Percentiles rank a stretch among this genome's conserved stretches.
phyloP scores from a whole-genome alignment of 2,888 invertebrate genomes.

The Augiades crinisus region DNA sequence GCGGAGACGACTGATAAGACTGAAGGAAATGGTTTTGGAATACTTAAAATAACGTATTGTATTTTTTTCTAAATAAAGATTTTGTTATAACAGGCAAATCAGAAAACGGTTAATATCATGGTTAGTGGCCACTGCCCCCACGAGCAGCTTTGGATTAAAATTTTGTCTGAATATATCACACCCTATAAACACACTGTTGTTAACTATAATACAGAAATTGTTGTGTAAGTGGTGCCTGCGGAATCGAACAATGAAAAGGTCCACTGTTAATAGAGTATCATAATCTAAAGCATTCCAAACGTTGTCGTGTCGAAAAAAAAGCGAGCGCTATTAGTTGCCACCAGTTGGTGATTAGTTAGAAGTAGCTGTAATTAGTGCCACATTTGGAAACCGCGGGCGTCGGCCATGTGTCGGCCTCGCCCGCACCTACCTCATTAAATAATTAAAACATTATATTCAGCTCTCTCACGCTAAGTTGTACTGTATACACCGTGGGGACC shows the following conservation, averaged over 20 bases:
- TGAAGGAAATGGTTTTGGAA: neutral
- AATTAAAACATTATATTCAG: constrained; percentile 50
- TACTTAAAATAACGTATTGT: neutral
- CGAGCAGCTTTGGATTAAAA: too few relatives aligned
- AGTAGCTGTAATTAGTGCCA: constrained; percentile 67
- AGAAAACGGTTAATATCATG: too few relatives aligned
- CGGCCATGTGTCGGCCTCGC: constrained; percentile 43
- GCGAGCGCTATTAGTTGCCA: constrained; percentile 51
- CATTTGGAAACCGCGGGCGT: constrained; percentile 50
- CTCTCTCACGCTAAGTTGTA: constrained; percentile 10
- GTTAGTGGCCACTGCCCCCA: too few relatives aligned
- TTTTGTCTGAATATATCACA: too few relatives aligned
- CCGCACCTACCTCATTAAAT: constrained; percentile 44
- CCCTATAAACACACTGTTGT: neutral
- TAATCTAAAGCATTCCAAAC: neutral
- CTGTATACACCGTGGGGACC: constrained; percentile 19
- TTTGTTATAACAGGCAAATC: too few relatives aligned
- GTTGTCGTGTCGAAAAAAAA: neutral
- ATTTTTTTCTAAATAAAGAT: too few relatives aligned
- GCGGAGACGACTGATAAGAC: neutral
- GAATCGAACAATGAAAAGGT: too few relatives aligned
- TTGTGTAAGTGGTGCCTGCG: too few relatives aligned
- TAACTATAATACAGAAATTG: too few relatives aligned
- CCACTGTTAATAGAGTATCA: too few relatives aligned
- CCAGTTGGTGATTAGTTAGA: constrained; percentile 59